Percentiles rank a stretch among this genome's conserved stretches.
phyloP scores from a whole-genome alignment of 2,888 invertebrate genomes.

The Bellardia bayeri region DNA sequence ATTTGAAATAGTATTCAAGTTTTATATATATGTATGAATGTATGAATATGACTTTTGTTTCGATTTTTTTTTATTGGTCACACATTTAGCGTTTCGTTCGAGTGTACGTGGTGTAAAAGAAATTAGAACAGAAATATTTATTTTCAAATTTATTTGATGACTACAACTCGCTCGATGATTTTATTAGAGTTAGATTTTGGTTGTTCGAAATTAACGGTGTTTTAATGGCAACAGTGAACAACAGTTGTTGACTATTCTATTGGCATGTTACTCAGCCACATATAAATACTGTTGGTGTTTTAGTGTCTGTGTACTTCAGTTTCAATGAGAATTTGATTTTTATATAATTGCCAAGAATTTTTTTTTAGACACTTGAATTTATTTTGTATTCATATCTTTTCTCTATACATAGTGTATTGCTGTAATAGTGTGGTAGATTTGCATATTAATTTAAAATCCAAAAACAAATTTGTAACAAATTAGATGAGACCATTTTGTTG shows the following conservation, averaged over 20 bases:
- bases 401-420: slow-evolving; percentile 11
- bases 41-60: slow-evolving; percentile 35
- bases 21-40: background rate
- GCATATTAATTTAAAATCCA: slow-evolving; percentile 50
- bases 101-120: slow-evolving; percentile 68
- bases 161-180: slow-evolving; percentile 48
- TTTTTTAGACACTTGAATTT: slow-evolving; percentile 17
- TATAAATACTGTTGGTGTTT: background rate
- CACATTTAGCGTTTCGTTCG: slow-evolving; percentile 59
- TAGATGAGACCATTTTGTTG: slow-evolving; percentile 14
- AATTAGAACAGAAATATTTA: slow-evolving; percentile 68
- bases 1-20: slow-evolving; percentile 46
- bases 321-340: slow-evolving; percentile 70
- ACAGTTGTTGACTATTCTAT: slow-evolving; percentile 41
- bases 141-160: slow-evolving; percentile 64
- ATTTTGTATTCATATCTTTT: slow-evolving; percentile 60
- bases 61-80: slow-evolving; percentile 62
- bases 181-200: slow-evolving; percentile 55
- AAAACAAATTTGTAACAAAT: slow-evolving; percentile 25
- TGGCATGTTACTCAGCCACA: slow-evolving; percentile 28
- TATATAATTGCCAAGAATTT: slow-evolving; percentile 66
- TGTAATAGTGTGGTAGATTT: slow-evolving; percentile 44
- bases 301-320: slow-evolving; percentile 25
- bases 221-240: slow-evolving; percentile 57
- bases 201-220: slow-evolving; percentile 64